Evolutionary conservation across 2,797 vertebrate genomes (phyloP), one percentile per base, ranked within the genome.

Genomic region (Crenichthys baileyi): DNA sequence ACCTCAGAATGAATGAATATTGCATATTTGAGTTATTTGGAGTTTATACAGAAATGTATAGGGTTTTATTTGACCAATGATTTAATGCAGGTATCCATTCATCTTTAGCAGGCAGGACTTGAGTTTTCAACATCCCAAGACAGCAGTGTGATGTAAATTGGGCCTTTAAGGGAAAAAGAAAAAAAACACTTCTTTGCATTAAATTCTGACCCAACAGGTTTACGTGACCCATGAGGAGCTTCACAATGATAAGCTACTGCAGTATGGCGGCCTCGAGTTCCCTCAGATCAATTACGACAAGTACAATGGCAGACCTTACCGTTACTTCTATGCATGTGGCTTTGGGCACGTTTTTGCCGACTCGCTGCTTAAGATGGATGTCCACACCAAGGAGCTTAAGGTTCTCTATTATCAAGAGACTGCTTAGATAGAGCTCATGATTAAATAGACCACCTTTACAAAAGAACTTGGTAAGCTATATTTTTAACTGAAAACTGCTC

Each of bases 281-380:
- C 97, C 97, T 53, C 97, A 97, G 75, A 99, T 99, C 89, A 97
- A 99, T 89, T 98, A 99, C 50, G 73, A 88, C 0, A 22, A 65
- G 18, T 95, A 87, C 94, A 98, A 94, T 1, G 95, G 95, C 48
- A 92, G 94, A 79, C 96, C 95, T n/a, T 98, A 99, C 87, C 94
- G 93, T 63, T 99, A 96, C 94, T 96, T 97, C 92, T 98, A 98
- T 1, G 96, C 96, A 12, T 98, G 97, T 12, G 98, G 97, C 53
- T 97, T 97, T 73, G 94, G 92, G 77, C 96, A 98, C 16, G 70
- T 98, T 70, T 91, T 98, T 67, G 94, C 96, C 6, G 94, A 98
- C 92, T 98, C 96, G 41, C 91, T 99, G 83, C 91, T 99, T 80
- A 98, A 99, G 90, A 94, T 97, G 68, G 97, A 98, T 16, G 91